These are phyloP conservation scores for Xenopus borealis DNA, from an alignment of 2,113 vertebrate genomes.

Conservation along the genomic window DNA sequence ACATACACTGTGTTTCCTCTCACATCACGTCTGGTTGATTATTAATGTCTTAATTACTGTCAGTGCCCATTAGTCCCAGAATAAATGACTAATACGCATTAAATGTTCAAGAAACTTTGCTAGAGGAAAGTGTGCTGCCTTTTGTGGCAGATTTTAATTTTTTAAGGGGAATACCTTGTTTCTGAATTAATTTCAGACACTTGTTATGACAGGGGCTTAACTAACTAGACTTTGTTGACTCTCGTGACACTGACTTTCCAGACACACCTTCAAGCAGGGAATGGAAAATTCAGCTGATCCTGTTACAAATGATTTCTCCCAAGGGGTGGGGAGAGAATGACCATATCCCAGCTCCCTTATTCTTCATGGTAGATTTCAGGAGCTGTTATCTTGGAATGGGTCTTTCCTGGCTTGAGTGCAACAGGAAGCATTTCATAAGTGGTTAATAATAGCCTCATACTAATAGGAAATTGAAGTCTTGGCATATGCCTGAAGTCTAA, in stretches of 20 bases:
- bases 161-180: slow-evolving; percentile 10
- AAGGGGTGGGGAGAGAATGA: slow-evolving; percentile 11
- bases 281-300: slow-evolving; percentile 50
- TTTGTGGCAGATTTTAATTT: background rate
- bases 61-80: background rate
- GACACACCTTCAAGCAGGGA: slow-evolving; percentile 44
- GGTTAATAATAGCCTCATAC: slow-evolving; percentile 62
- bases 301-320: slow-evolving; percentile 33
- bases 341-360: slow-evolving; percentile 44
- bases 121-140: background rate
- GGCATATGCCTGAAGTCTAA: slow-evolving; percentile 48
- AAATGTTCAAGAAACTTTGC: background rate
- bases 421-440: slow-evolving; percentile 59
- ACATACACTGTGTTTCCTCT: background rate
- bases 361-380: slow-evolving; percentile 34
- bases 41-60: slow-evolving; percentile 8
- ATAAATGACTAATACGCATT: slow-evolving; percentile 7
- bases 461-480: slow-evolving; percentile 57
- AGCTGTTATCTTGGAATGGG: slow-evolving; percentile 54
- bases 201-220: slow-evolving; percentile 48
- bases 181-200: slow-evolving; percentile 10
- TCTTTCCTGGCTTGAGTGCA: slow-evolving; percentile 60
- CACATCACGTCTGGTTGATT: slow-evolving; percentile 9
- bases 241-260: slow-evolving; percentile 47
- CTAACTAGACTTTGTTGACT: slow-evolving; percentile 2